These are phyloP conservation scores for Bos indicus DNA, from an alignment of 2,113 vertebrate species.

Conservation along the genomic window DNA sequence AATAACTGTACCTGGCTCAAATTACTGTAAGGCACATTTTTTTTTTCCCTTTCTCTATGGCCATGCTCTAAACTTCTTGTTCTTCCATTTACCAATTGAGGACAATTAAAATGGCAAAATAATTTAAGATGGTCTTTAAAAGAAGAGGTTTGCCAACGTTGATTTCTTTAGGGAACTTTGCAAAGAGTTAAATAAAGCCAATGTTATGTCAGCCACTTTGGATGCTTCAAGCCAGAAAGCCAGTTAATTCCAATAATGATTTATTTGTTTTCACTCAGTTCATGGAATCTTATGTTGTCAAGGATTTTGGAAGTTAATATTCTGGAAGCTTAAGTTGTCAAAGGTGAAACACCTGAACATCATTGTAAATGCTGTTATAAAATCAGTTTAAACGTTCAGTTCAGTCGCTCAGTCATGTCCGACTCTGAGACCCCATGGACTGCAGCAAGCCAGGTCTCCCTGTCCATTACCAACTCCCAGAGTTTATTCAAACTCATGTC, in stretches of 20 bases:
- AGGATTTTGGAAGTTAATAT: not conserved
- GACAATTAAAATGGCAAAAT: not conserved
- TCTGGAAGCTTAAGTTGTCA: not conserved
- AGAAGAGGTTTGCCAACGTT: not conserved
- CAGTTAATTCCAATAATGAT: not conserved
- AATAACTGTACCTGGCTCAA: not conserved
- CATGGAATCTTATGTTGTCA: not conserved
- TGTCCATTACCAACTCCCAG: not conserved
- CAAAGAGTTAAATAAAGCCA: not conserved
- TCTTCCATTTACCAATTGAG: not conserved
- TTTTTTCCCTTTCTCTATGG: not conserved
- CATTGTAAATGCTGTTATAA: not conserved
- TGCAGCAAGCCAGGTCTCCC: not conserved
- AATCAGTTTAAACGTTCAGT: not conserved
- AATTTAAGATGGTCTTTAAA: not conserved
- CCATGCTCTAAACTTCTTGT: not conserved
- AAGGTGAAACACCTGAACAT: not conserved
- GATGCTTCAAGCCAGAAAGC: not conserved
- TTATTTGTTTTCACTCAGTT: not conserved
- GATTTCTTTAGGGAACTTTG: not conserved
- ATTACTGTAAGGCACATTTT: not conserved
- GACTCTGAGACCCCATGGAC: not conserved
- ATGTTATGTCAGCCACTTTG: not conserved
- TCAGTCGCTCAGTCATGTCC: not conserved
- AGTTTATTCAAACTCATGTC: not conserved